A percentile compares a stretch with the other conserved stretches of the same genome.
phyloP scores from a whole-genome alignment of 2,113 vertebrate genomes.

The Halichoerus grypus region DNA sequence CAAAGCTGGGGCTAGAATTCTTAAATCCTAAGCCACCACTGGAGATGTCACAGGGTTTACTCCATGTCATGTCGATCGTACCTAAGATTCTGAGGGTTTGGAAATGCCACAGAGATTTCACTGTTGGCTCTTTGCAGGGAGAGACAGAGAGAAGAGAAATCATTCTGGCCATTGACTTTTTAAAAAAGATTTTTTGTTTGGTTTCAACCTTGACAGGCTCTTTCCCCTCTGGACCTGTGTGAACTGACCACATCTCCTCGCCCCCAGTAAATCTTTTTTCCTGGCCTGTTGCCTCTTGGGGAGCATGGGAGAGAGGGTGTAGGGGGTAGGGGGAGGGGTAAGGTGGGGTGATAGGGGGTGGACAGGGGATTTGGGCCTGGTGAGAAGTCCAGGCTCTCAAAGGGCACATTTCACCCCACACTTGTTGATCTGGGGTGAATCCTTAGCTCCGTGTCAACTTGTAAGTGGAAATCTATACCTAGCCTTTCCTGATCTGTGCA shows the following conservation, averaged over 20 bases:
- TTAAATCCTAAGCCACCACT: neutral
- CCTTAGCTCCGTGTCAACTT: constrained; percentile 72
- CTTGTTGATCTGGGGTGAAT: constrained; percentile 67
- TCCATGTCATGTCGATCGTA: neutral
- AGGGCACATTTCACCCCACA: accelerated
- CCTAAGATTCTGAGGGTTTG: neutral
- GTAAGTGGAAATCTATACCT: constrained; percentile 82
- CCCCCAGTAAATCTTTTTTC: neutral
- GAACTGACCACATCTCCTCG: neutral
- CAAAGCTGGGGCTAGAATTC: neutral
- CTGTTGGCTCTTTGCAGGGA: neutral
- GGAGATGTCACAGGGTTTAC: neutral
- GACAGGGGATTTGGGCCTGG: neutral
- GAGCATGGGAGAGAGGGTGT: neutral
- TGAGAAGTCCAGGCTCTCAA: neutral
- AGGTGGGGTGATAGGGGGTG: neutral
- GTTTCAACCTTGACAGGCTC: neutral
- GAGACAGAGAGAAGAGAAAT: neutral
- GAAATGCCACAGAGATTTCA: neutral
- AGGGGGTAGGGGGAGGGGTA: accelerated
- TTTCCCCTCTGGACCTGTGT: neutral
- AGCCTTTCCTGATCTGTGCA: constrained; percentile 24
- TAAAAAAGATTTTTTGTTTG: neutral
- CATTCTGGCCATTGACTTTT: neutral
- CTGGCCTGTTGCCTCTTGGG: neutral